A percentile compares a stretch with the other conserved stretches of the same genome.
Conservation (phyloP, 2,888 invertebrate species). For the Mythimna impura region DNA sequence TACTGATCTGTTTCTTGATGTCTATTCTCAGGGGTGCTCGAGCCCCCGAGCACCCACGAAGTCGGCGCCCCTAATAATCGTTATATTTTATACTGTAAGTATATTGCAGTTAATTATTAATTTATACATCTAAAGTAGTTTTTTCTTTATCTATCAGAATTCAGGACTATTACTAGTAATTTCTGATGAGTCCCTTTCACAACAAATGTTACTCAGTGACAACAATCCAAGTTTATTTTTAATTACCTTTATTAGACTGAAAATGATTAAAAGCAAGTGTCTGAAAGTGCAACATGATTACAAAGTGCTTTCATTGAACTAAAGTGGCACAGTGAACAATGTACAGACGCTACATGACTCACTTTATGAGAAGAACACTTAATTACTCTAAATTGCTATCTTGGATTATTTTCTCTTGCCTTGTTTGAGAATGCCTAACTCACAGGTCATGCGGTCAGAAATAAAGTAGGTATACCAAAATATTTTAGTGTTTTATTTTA, state of each 20-base stretch:
- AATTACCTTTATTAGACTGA: slow-evolving; percentile 13
- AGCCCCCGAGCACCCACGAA: no score
- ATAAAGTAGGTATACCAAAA: neutral
- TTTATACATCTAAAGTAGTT: no score
- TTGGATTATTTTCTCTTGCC: slow-evolving; percentile 45
- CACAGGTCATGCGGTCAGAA: slow-evolving; percentile 13
- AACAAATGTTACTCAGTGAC: neutral
- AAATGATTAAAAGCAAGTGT: slow-evolving; percentile 25
- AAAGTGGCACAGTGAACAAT: slow-evolving; percentile 47
- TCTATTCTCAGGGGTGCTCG: no score
- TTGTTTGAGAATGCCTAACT: slow-evolving; percentile 18
- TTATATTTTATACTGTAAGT: no score
- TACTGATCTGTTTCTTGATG: no score
- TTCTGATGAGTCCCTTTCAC: neutral
- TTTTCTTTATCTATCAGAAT: no score
- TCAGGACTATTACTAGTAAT: no score
- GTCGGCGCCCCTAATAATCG: neutral
- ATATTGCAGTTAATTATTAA: no score
- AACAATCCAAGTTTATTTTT: slow-evolving; percentile 6
- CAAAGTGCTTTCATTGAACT: slow-evolving; percentile 36
- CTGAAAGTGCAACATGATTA: slow-evolving; percentile 27
- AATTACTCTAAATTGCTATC: slow-evolving; percentile 45
- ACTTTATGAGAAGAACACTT: slow-evolving; percentile 43
- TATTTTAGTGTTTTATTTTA: slow-evolving; percentile 8
- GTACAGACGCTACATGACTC: slow-evolving; percentile 40